Percentiles rank a stretch among this genome's conserved stretches.
Evolutionary conservation across 2,113 vertebrate genomes (phyloP).

Genomic region (Herpailurus yagouaroundi): DNA sequence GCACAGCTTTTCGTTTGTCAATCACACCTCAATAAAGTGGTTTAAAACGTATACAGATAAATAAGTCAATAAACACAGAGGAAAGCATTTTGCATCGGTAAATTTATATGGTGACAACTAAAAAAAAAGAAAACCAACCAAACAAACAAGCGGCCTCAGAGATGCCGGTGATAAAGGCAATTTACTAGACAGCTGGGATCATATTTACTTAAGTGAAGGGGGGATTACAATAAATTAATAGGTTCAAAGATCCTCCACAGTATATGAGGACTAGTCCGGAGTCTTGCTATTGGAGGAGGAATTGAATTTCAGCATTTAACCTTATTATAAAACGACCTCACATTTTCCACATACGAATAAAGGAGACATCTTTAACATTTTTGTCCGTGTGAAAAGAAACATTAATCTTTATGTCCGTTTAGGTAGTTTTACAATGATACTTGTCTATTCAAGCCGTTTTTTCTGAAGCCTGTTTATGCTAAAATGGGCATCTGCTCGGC

Average conservation of each 20-base stretch:
- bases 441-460: conserved; percentile 80
- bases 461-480: conserved; percentile 82
- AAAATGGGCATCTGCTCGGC: conserved; percentile 87
- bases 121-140: conserved; percentile 27
- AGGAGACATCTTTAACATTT: conserved; percentile 70
- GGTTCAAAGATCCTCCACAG: conserved; percentile 69
- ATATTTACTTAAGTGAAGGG: conserved; percentile 64
- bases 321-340: conserved; percentile 63
- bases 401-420: conserved; percentile 75
- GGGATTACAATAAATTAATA: conserved; percentile 72
- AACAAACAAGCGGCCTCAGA: conserved; percentile 47
- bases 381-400: conserved; percentile 73
- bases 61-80: conserved; percentile 10
- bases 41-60: background rate
- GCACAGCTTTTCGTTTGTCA: background rate
- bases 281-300: conserved; percentile 31
- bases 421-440: conserved; percentile 80
- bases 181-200: conserved; percentile 65
- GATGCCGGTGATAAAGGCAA: conserved; percentile 57
- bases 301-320: conserved; percentile 57
- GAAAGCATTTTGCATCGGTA: conserved; percentile 30
- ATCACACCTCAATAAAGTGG: background rate
- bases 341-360: conserved; percentile 50
- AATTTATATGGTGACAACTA: background rate
- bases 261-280: conserved; percentile 47